Conservation (phyloP, 2,797 vertebrate species). For the Typhlichthys subterraneus region DNA sequence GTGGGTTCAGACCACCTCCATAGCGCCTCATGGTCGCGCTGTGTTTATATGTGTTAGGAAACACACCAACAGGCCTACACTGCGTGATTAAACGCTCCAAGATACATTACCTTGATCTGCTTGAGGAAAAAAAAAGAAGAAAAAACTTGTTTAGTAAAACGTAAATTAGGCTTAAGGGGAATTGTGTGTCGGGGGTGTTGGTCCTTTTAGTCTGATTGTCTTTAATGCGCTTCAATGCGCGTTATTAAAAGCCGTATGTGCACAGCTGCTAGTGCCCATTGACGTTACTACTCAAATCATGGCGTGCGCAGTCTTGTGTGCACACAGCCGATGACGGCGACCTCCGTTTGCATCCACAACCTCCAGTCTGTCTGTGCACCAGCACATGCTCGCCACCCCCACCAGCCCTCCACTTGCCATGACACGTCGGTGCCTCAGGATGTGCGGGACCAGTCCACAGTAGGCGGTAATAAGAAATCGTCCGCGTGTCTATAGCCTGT, state of each 20-base stretch:
- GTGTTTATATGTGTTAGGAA: no score
- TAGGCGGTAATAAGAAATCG: slow-evolving; percentile 29
- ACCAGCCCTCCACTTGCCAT: not conserved
- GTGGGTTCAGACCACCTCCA: not conserved
- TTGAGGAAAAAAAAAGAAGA: slow-evolving; percentile 10
- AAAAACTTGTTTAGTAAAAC: slow-evolving; percentile 35
- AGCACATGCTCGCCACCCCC: not conserved
- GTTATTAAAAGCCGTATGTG: slow-evolving; percentile 28
- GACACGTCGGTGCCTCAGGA: slow-evolving; percentile 17
- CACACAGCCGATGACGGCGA: not conserved
- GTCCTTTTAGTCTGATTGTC: not conserved
- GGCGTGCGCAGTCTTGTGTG: no score
- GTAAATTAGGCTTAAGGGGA: not conserved
- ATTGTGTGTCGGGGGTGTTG: not conserved
- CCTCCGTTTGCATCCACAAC: slow-evolving; percentile 1
- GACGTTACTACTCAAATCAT: not conserved
- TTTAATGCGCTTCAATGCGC: no score
- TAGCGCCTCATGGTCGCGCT: not conserved
- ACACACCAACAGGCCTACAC: no score
- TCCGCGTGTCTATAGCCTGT: slow-evolving; percentile 2
- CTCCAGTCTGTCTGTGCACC: slow-evolving; percentile 22
- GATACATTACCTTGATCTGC: not conserved
- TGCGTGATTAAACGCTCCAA: no score
- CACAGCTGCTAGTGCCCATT: slow-evolving; percentile 13
- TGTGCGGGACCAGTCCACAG: slow-evolving; percentile 29